Evolutionary conservation across 1,140 invertebrate species (phyloP).

Genomic region (Leptopilina clavipes): DNA sequence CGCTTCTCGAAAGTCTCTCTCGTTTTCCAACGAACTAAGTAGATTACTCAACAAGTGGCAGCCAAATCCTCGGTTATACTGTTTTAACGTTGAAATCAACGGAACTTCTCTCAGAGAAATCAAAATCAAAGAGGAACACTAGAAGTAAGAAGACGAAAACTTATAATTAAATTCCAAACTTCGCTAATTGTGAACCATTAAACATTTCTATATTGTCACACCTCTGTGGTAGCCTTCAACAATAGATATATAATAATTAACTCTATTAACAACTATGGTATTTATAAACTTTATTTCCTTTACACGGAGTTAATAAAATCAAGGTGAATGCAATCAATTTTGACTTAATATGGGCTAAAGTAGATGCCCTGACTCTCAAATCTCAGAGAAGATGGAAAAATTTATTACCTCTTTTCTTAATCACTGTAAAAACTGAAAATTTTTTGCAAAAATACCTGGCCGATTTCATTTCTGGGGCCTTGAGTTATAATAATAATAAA

Average conservation of each 20-base stretch:
- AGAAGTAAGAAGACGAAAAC: background rate
- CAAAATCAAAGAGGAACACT: constrained; percentile 49
- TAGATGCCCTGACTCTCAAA: too few species aligned
- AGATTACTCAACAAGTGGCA: constrained; percentile 75
- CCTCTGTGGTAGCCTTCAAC: background rate
- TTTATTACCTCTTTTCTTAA: too few species aligned
- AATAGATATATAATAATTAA: background rate
- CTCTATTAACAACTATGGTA: background rate
- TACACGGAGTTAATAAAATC: too few species aligned
- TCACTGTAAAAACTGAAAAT: too few species aligned
- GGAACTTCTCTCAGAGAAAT: constrained; percentile 48
- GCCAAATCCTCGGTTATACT: constrained; percentile 67
- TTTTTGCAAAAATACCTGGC: too few species aligned
- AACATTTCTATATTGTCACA: background rate
- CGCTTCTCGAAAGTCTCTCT: constrained; percentile 42
- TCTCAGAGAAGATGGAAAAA: too few species aligned
- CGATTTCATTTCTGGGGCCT: too few species aligned
- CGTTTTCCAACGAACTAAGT: constrained; percentile 66
- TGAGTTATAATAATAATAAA: too few species aligned
- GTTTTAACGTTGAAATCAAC: constrained; percentile 61
- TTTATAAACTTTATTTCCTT: too few species aligned
- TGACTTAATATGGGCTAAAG: too few species aligned
- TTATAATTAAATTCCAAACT: constrained; percentile 20
- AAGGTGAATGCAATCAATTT: too few species aligned
- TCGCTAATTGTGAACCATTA: background rate